Evolutionary conservation across 2,113 vertebrate genomes (phyloP).

Genomic region (Pelecanoides urinatrix): DNA sequence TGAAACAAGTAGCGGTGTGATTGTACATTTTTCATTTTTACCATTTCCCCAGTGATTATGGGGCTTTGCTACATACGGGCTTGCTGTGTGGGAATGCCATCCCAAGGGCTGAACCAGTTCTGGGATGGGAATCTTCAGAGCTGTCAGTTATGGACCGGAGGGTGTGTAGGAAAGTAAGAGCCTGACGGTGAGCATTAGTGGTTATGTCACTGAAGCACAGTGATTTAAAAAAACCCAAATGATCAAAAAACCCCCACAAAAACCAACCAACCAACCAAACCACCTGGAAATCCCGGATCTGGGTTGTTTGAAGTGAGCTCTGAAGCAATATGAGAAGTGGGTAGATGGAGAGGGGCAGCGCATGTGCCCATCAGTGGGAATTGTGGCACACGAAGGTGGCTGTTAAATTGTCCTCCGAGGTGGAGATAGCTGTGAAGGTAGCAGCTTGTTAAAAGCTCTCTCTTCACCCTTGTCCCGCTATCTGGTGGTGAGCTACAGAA

Average conservation of each 20-base stretch:
- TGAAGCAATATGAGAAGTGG: not conserved
- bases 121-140: not conserved
- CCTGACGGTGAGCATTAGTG: not conserved
- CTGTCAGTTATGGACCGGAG: not conserved
- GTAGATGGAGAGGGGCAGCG: not conserved
- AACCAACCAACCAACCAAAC: no score
- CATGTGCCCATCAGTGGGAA: not conserved
- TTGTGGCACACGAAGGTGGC: not conserved
- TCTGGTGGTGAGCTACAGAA: not conserved
- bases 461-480: not conserved
- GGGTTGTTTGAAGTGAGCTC: not conserved
- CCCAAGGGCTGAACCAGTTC: not conserved
- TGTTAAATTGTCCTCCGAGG: not conserved
- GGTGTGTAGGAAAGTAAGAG: not conserved
- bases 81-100: not conserved
- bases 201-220: not conserved
- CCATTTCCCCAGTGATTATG: not conserved
- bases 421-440: not conserved
- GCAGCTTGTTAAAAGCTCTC: not conserved
- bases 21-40: not conserved
- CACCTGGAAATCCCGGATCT: not conserved
- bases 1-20: not conserved
- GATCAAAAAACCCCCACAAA: no score
- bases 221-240: not conserved
- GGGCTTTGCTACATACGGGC: fast-evolving